Base-by-base conservation (phyloP, 2,888 invertebrate species). In the Sylvicola cinctus region DNA sequence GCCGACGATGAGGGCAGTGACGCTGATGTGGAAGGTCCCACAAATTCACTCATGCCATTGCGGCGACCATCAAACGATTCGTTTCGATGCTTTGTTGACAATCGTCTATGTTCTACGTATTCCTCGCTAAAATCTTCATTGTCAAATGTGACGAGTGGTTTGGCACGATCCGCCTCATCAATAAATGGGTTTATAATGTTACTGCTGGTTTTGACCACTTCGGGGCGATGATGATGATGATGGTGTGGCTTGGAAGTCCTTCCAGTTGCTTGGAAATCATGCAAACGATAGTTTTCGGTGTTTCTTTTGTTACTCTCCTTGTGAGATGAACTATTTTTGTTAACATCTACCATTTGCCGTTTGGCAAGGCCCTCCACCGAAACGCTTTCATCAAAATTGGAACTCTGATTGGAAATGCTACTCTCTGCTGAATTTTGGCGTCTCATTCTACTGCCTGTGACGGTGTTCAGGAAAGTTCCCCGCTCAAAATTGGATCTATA, bases 401-500 rank as follows among this genome's bases (percentile, higher is more conserved):
- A 42, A 38, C 59, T 58, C 38, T 58, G 57, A 45, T 54, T 57
- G 23, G 57, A 57, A 17, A 57, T 54, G 41, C 56, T 58, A 36
- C 59, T 58, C 40, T 58, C 58, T 3, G 54, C 56, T 1, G 58
- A 58, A 2, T 58, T 52, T 41, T 58, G 58, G 6, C 59, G 49
- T 3, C 52, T 46, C 51, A 57, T 58, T 26, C 47, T 45, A 5
- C 3, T 20, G 13, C 11, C 33, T 13, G 33, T 28, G 15, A 11
- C 20, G n/a, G 25, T 11, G 6, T 11, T n/a, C 3, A 6, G 8
- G 7, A 32, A 28, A 32, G 28, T 17, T 28, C 17, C 10, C 3
- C 31, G 16, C 12, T 32, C 35, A 20, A 28, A 28, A 6, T 6
- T 13, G 4, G 28, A 28, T 13, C 28, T 28, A n/a, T 13, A 28